Evolutionary conservation across 2,113 vertebrate species (phyloP).

Genomic region (Etheostoma cragini): DNA sequence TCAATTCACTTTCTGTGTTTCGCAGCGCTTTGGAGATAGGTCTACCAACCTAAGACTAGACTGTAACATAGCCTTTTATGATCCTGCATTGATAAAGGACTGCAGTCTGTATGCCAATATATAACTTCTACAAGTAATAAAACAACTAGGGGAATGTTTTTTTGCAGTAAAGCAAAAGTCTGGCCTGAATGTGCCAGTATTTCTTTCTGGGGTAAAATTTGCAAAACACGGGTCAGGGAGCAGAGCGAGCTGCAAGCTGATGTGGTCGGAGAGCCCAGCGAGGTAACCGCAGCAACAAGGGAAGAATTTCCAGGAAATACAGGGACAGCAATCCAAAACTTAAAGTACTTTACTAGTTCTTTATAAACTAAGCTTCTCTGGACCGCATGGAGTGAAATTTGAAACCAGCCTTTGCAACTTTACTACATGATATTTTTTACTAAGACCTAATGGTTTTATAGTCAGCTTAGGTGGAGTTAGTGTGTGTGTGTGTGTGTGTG

Average conservation of each 20-base stretch:
- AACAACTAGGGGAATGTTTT: conserved; percentile 6
- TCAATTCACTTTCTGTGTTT: conserved; percentile 2
- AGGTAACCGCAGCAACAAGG: conserved; percentile 38
- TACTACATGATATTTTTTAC: conserved; percentile 1
- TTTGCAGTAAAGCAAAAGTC: background rate
- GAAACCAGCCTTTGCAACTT: conserved; percentile 15
- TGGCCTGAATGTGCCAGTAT: background rate
- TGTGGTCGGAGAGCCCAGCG: background rate
- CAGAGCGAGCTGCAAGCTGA: background rate
- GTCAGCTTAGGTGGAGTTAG: background rate
- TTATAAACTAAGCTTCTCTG: conserved; percentile 33
- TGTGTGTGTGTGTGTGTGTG: background rate
- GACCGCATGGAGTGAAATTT: background rate
- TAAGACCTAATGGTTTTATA: conserved; percentile 14
- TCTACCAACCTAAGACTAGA: no score
- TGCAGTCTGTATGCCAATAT: conserved; percentile 3
- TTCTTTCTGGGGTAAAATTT: conserved; percentile 2
- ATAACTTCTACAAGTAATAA: conserved; percentile 13
- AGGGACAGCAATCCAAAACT: conserved; percentile 17
- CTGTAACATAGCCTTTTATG: conserved; percentile 29
- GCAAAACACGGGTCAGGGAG: conserved; percentile 26
- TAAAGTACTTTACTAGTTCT: conserved; percentile 38
- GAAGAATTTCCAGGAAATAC: conserved; percentile 56
- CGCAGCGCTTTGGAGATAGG: no score
- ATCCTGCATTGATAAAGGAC: conserved; percentile 27